phyloP scores from a whole-genome alignment of 2,113 vertebrate genomes.

The Plectropomus leopardus region DNA sequence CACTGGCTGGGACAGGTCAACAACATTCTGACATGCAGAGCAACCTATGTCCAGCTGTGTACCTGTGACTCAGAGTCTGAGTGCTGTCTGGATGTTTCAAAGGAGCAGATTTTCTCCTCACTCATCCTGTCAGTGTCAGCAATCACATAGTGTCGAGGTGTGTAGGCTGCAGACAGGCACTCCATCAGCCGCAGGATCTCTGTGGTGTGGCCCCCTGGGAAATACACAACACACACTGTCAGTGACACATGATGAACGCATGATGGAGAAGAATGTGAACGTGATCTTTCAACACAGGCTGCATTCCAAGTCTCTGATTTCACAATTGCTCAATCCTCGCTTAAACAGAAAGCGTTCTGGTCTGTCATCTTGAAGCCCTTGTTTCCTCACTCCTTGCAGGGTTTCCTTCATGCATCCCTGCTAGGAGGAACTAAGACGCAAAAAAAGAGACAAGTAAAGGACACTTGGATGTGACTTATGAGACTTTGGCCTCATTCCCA shows the following conservation, averaged over 20 bases:
- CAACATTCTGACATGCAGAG: not conserved
- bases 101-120: conserved; percentile 89
- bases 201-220: conserved; percentile 93
- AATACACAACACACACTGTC: not conserved
- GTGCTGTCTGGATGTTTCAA: conserved; percentile 85
- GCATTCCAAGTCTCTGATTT: too few relatives aligned
- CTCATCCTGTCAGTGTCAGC: conserved; percentile 95
- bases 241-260: not conserved
- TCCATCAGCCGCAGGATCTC: conserved; percentile 93
- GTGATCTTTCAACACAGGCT: too few relatives aligned
- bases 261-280: too few relatives aligned
- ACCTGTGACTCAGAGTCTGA: conserved; percentile 79
- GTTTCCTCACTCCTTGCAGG: too few relatives aligned
- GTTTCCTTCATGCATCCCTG: too few relatives aligned
- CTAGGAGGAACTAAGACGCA: too few relatives aligned
- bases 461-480: too few relatives aligned
- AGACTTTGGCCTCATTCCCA: too few relatives aligned
- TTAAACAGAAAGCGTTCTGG: too few relatives aligned
- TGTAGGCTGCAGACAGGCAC: conserved; percentile 86
- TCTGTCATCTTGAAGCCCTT: too few relatives aligned
- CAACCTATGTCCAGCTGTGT: conserved; percentile 11
- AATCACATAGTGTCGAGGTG: conserved; percentile 91
- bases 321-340: too few relatives aligned
- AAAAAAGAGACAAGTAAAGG: too few relatives aligned
- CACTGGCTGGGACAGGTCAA: not conserved